phyloP scores from a whole-genome alignment of 2,797 vertebrate genomes.

The Odontamblyopus lacepedii region DNA sequence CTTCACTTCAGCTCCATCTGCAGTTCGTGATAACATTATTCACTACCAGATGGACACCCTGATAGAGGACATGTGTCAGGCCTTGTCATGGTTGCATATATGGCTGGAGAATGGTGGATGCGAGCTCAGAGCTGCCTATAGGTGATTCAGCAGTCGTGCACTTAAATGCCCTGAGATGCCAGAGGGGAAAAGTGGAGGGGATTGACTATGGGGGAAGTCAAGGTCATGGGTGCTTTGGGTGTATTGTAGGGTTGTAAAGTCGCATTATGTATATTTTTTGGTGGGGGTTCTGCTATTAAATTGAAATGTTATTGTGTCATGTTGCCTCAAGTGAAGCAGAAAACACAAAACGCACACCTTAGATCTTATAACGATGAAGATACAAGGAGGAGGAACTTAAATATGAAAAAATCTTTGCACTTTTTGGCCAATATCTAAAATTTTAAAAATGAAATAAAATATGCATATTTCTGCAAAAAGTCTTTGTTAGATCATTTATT shows the following conservation, averaged over 20 bases:
- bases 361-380: no score
- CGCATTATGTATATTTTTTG: no score
- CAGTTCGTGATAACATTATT: conserved; percentile 54
- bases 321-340: no score
- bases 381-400: no score
- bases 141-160: conserved; percentile 52
- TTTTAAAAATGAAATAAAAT: no score
- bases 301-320: no score
- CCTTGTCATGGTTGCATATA: conserved; percentile 18
- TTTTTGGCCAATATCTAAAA: no score
- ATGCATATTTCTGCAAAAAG: no score
- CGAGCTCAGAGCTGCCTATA: conserved; percentile 42
- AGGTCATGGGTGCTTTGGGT: neutral
- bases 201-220: conserved; percentile 8
- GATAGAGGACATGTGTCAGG: conserved; percentile 47
- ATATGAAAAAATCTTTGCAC: no score
- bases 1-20: conserved; percentile 47
- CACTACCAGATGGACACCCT: conserved; percentile 50
- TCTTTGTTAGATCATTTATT: no score
- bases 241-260: neutral
- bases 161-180: conserved; percentile 43
- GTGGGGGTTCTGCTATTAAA: no score
- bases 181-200: conserved; percentile 48
- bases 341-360: no score
- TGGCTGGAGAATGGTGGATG: neutral